phyloP scores from a whole-genome alignment of 2,888 invertebrate species.

The Chalcosyrphus nemorum region DNA sequence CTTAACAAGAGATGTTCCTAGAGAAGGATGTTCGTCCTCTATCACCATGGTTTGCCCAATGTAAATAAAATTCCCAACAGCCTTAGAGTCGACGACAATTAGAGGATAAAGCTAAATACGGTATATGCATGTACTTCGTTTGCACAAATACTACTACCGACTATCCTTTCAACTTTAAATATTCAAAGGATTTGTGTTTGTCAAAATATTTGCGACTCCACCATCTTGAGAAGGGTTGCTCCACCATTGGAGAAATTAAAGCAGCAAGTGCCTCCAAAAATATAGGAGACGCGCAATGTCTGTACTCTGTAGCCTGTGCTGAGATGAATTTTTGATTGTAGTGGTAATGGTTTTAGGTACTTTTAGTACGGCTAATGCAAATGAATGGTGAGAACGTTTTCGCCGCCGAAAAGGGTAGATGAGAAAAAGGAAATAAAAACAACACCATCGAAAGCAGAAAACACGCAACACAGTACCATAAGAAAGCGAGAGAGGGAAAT shows the following conservation, averaged over 20 bases:
- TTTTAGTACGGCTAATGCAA: slow-evolving; percentile 41
- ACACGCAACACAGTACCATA: background rate
- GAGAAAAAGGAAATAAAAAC: slow-evolving; percentile 37
- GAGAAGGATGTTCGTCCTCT: too few relatives aligned
- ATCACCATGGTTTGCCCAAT: too few relatives aligned
- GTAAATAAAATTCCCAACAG: too few relatives aligned
- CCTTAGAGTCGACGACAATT: too few relatives aligned
- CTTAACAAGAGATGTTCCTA: too few relatives aligned
- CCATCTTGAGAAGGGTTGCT: background rate
- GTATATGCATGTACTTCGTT: too few relatives aligned
- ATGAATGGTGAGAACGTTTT: slow-evolving; percentile 47
- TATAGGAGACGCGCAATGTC: background rate
- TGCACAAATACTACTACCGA: too few relatives aligned
- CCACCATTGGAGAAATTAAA: background rate
- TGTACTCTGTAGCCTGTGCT: too few relatives aligned
- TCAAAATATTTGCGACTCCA: background rate
- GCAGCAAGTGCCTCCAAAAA: background rate
- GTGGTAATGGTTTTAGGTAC: slow-evolving; percentile 46
- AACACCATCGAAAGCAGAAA: background rate
- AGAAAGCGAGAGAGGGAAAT: background rate
- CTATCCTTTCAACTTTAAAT: background rate
- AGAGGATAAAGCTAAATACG: background rate
- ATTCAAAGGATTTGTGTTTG: too few relatives aligned
- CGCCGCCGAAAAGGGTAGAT: slow-evolving; percentile 40
- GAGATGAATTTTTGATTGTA: slow-evolving; percentile 38